phyloP scores from a whole-genome alignment of 2,113 vertebrate species.

The Indicator indicator region DNA sequence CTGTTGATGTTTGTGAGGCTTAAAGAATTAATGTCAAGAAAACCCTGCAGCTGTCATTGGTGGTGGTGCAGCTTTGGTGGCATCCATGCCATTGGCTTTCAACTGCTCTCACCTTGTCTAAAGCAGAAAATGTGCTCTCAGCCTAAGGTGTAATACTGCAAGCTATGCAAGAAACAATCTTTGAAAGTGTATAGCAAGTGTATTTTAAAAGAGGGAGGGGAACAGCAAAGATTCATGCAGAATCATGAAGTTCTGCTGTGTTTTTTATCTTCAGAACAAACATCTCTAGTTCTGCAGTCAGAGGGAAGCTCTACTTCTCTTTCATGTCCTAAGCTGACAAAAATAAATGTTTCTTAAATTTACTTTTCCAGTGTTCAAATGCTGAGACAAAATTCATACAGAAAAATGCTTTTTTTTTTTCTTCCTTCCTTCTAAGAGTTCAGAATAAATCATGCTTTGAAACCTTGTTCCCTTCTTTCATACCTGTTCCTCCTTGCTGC shows the following conservation, averaged over 20 bases:
- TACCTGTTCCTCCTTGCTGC: neutral
- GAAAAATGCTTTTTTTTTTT: neutral
- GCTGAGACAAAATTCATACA: neutral
- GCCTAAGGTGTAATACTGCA: neutral
- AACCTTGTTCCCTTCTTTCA: neutral
- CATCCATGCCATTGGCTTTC: neutral
- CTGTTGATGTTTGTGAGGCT: neutral
- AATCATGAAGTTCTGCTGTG: neutral
- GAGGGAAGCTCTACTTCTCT: neutral
- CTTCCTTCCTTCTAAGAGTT: neutral
- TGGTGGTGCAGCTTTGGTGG: neutral
- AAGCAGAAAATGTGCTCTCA: neutral
- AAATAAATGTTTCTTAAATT: neutral
- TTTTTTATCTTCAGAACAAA: neutral
- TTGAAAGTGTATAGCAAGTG: neutral
- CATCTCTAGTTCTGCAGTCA: neutral
- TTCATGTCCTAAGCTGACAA: neutral
- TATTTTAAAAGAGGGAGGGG: neutral
- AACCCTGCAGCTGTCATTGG: neutral
- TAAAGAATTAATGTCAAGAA: fast-evolving
- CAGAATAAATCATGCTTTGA: neutral
- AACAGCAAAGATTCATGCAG: neutral
- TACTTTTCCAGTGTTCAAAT: neutral
- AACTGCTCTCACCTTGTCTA: neutral
- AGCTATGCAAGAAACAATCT: neutral